Base-by-base conservation (phyloP, 2,888 invertebrate species). In the Lysandra bellargus region DNA sequence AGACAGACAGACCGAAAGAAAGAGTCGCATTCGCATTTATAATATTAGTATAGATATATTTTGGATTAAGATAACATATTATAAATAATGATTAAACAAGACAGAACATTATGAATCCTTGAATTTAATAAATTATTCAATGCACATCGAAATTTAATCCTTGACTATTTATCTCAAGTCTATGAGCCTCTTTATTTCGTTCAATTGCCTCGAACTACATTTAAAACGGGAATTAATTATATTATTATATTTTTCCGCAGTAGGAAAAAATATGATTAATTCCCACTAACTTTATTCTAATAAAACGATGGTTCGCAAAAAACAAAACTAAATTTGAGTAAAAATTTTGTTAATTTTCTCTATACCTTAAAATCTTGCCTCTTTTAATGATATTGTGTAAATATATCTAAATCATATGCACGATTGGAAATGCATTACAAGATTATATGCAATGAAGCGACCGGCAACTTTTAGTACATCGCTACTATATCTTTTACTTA, bases 161-260 rank as follows among this genome's bases (percentile, higher is more conserved):
- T 40, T 40, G 5, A 40, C 40, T 0, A 40, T 40, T 40, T 40
- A 40, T 40, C 40, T 3, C 40, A 0, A 40, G 40, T 40, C 40
- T 5, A 40, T 6, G 40, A 6, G 40, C 40, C 40, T 40, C 84
- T 84, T 84, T 81, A 83, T 83, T 83, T 81, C 84, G 84, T 87
- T 84, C 85, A 85, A 86, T 85, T 85, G 84, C 74, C 73, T 79
- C 30, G 3, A 60, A 60, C 57, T 73, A 40, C 78, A 44, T 79
- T 74, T 73, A 40, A 40, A 40, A 40, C 40, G 40, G 4, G 37
- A 40, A 40, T 40, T 49, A 49, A 73, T 44, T 4, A 33, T 33
- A 33, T 33, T 23, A 23, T 23, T 23, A 23, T 23, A 0, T 33
- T 33, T 33, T 14, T n/a, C 5, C 6, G 73, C 40, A 9, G 69